phyloP scores from a whole-genome alignment of 2,888 invertebrate species.

The Athalia circularis region DNA sequence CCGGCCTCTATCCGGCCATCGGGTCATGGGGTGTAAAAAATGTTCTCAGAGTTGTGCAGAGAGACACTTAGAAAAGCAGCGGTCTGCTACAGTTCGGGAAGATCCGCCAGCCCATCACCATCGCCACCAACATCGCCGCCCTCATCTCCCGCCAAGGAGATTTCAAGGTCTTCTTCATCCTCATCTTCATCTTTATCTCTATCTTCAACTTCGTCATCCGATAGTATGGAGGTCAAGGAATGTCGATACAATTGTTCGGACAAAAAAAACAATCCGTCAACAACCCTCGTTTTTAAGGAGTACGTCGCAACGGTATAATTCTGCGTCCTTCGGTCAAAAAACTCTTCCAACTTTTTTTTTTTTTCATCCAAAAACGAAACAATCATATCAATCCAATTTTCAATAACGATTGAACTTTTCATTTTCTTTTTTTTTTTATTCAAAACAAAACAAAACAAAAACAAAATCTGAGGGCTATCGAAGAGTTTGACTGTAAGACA shows the following conservation, averaged over 20 bases:
- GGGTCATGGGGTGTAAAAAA: constrained; percentile 73
- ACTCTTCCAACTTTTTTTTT: not conserved
- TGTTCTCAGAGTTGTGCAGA: constrained; percentile 77
- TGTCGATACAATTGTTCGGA: not conserved
- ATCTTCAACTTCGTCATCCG: not conserved
- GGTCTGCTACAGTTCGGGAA: constrained; percentile 73
- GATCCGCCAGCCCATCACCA: constrained; percentile 70
- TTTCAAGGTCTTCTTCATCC: not conserved
- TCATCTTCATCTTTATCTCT: too few relatives aligned
- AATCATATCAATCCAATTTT: too few relatives aligned
- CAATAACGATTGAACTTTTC: not conserved
- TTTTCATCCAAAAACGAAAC: not conserved
- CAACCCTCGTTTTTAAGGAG: constrained; percentile 22
- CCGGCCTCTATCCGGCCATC: not conserved
- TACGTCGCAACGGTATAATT: constrained; percentile 1
- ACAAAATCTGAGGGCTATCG: not conserved
- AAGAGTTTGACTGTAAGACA: not conserved
- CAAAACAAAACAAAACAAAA: not conserved
- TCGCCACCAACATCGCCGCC: constrained; percentile 72
- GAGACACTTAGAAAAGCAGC: constrained; percentile 76
- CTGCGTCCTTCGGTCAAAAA: constrained; percentile 12
- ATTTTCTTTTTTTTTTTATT: not conserved
- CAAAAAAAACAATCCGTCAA: constrained; percentile 9
- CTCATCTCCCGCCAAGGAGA: constrained; percentile 70
- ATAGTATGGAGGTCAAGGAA: not conserved